Percentiles rank a stretch among this genome's conserved stretches.
phyloP scores from a whole-genome alignment of 23 tunicate genomes.

The Trididemnum miniatum region DNA sequence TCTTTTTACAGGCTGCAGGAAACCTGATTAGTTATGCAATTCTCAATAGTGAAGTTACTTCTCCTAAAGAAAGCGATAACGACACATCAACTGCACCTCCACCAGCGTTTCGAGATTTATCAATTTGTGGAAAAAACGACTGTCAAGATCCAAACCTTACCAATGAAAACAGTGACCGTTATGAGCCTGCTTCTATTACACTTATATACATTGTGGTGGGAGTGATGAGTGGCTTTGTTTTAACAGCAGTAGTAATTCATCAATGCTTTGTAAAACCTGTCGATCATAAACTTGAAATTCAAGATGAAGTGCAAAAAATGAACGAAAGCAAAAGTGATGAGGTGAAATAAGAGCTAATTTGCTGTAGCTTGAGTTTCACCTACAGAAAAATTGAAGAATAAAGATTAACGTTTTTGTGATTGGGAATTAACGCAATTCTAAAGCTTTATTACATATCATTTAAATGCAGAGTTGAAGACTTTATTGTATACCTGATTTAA shows the following conservation, averaged over 20 bases:
- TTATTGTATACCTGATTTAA: no score
- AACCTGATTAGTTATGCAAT: conserved; percentile 52
- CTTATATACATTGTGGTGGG: conserved; percentile 42
- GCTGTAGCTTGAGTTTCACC: no score
- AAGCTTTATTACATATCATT: no score
- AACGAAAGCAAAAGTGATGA: no score
- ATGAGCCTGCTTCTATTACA: conserved; percentile 44
- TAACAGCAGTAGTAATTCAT: conserved; percentile 39
- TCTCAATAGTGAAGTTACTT: conserved; percentile 11
- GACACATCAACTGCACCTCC: neutral
- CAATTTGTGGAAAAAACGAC: conserved; percentile 70
- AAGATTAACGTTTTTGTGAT: no score
- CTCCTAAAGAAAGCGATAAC: neutral
- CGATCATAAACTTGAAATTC: neutral
- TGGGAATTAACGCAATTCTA: no score
- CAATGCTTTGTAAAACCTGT: neutral
- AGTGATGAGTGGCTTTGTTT: conserved; percentile 43
- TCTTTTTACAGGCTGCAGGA: conserved; percentile 52
- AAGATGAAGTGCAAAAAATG: no score
- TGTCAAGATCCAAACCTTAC: conserved; percentile 80
- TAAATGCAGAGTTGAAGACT: no score
- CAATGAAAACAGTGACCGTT: conserved; percentile 26
- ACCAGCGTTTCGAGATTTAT: conserved; percentile 28
- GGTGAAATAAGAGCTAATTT: no score
- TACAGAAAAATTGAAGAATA: no score